Percentiles rank a stretch among this genome's conserved stretches.
Evolutionary conservation across 1,140 invertebrate species (phyloP).

Genomic region (Liolophura sinensis): DNA sequence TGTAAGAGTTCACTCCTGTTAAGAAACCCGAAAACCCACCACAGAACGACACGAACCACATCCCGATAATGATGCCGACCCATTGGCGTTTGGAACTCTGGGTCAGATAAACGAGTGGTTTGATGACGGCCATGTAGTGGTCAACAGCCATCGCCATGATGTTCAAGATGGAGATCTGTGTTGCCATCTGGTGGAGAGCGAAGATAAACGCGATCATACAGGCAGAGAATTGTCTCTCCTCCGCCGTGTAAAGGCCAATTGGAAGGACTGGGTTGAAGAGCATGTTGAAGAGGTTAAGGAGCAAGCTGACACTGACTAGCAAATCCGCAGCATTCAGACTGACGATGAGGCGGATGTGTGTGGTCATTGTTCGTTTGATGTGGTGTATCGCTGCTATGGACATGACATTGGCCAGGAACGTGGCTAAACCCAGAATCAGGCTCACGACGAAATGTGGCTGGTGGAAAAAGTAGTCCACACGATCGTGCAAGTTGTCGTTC

Average conservation of each 20-base stretch:
- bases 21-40: constrained; percentile 60
- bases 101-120: constrained; percentile 81
- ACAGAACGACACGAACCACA: constrained; percentile 66
- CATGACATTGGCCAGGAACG: constrained; percentile 30
- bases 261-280: constrained; percentile 23
- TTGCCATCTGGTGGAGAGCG: constrained; percentile 33
- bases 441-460: constrained; percentile 32
- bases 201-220: constrained; percentile 34
- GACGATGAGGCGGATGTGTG: constrained; percentile 44
- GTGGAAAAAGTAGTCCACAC: constrained; percentile 22
- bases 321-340: constrained; percentile 43
- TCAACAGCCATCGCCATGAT: constrained; percentile 70
- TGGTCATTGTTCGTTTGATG: constrained; percentile 27
- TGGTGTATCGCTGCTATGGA: constrained; percentile 33
- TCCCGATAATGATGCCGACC: constrained; percentile 68
- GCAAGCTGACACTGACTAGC: constrained; percentile 33
- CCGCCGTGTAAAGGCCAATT: constrained; percentile 3
- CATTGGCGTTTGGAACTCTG: constrained; percentile 66
- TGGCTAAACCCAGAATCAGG: constrained; percentile 28
- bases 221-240: constrained; percentile 19
- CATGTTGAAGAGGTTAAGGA: constrained; percentile 34
- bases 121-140: constrained; percentile 83
- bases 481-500: constrained; percentile 17
- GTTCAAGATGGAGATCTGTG: constrained; percentile 66
- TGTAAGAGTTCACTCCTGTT: constrained; percentile 27